A percentile compares a stretch with the other conserved stretches of the same genome.
phyloP scores from a whole-genome alignment of 1,140 invertebrate species.

The Drosophila asahinai region DNA sequence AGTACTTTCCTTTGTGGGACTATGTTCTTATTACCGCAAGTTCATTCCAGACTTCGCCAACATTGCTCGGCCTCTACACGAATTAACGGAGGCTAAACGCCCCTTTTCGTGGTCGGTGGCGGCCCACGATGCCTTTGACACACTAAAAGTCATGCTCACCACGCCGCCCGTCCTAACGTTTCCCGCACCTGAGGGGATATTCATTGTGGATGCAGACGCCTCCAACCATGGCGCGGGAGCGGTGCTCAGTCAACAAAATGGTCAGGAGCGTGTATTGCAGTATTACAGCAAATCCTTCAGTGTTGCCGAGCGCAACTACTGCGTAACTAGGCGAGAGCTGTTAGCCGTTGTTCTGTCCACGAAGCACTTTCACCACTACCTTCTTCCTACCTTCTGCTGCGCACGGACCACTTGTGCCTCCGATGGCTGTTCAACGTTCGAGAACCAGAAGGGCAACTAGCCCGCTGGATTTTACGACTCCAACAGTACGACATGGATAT shows the following conservation, averaged over 20 bases:
- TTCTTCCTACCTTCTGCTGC: no score
- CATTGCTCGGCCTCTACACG: no score
- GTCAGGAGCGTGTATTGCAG: background rate
- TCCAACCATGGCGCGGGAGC: background rate
- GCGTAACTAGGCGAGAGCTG: background rate
- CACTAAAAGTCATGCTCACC: background rate
- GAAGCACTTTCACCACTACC: background rate
- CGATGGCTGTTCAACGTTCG: slow-evolving; percentile 2
- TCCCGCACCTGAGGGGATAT: background rate
- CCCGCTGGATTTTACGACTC: background rate
- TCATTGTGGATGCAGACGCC: background rate
- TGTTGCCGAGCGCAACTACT: background rate
- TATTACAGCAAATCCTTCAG: background rate
- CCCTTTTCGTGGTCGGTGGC: background rate
- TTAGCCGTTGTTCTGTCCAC: background rate
- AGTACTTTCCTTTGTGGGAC: slow-evolving; percentile 9
- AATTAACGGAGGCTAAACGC: background rate
- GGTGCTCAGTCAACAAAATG: slow-evolving; percentile 1
- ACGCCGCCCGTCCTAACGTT: background rate
- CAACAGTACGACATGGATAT: background rate
- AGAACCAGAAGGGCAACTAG: slow-evolving; percentile 1
- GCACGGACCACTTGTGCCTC: background rate
- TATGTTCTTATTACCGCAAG: slow-evolving; percentile 7
- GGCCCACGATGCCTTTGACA: background rate
- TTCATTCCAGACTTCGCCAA: no score